These are phyloP conservation scores for Takifugu flavidus DNA, from an alignment of 2,113 vertebrate species.

Conservation along the genomic window DNA sequence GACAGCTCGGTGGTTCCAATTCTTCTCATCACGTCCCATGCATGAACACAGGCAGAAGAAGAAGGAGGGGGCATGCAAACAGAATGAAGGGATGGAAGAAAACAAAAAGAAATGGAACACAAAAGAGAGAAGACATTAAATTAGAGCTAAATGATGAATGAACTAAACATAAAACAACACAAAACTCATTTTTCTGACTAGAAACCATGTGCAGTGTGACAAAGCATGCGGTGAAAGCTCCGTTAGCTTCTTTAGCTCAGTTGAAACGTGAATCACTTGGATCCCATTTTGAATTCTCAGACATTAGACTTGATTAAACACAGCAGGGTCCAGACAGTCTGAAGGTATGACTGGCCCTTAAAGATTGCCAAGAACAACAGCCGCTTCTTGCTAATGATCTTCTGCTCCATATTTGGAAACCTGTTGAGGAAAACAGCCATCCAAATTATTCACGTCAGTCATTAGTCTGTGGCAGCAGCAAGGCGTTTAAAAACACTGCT, in stretches of 20 bases:
- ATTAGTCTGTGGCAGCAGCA: slow-evolving; percentile 30
- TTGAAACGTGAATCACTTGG: background rate
- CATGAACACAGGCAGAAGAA: slow-evolving; percentile 72
- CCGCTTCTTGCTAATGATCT: slow-evolving; percentile 25
- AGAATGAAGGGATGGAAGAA: slow-evolving; percentile 67
- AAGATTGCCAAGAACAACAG: slow-evolving; percentile 35
- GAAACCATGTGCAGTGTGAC: slow-evolving; percentile 7
- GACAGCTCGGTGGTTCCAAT: slow-evolving; percentile 81
- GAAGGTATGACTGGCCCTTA: background rate
- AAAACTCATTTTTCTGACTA: slow-evolving; percentile 1
- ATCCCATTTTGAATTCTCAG: slow-evolving; percentile 5
- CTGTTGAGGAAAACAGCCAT: slow-evolving; percentile 45
- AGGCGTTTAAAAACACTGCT: background rate
- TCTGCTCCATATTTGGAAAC: slow-evolving; percentile 20
- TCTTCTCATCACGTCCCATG: slow-evolving; percentile 75
- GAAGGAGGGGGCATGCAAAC: slow-evolving; percentile 72
- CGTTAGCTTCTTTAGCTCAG: background rate
- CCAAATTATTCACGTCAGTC: slow-evolving; percentile 53
- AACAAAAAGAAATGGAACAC: slow-evolving; percentile 59
- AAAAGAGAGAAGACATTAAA: slow-evolving; percentile 53
- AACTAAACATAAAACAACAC: slow-evolving; percentile 35
- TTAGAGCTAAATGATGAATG: slow-evolving; percentile 54
- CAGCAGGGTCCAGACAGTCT: slow-evolving; percentile 12
- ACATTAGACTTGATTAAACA: slow-evolving; percentile 9
- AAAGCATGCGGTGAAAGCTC: slow-evolving; percentile 3